Percentiles rank a stretch among this genome's conserved stretches.
phyloP scores from a whole-genome alignment of 2,888 invertebrate genomes.

The Phasia obesa region DNA sequence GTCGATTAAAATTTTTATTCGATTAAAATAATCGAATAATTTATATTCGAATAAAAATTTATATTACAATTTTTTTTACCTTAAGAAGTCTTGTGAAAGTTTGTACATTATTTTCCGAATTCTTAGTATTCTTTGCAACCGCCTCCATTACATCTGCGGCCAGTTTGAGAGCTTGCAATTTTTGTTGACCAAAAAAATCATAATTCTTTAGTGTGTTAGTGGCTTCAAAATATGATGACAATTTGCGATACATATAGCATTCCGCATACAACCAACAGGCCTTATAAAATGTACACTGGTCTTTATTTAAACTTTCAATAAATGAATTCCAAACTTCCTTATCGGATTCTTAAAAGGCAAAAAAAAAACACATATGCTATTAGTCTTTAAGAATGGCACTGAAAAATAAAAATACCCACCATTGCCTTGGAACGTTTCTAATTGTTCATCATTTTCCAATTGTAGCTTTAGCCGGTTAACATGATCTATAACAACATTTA shows the following conservation, averaged over 20 bases:
- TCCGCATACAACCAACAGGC: conserved; percentile 94
- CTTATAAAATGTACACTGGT: conserved; percentile 86
- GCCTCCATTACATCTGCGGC: conserved; percentile 77
- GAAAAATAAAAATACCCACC: conserved; percentile 67
- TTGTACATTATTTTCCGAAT: conserved; percentile 56
- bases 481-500: conserved; percentile 88
- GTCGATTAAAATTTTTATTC: not conserved
- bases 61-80: no score
- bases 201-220: conserved; percentile 84
- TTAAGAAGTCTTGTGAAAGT: conserved; percentile 76
- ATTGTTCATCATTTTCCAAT: conserved; percentile 92
- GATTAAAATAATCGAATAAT: no score
- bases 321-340: conserved; percentile 82
- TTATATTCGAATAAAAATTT: no score
- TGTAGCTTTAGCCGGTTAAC: conserved; percentile 94
- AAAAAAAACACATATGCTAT: not conserved
- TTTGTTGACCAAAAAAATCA: conserved; percentile 91
- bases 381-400: no score
- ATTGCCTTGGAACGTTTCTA: conserved; percentile 84
- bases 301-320: conserved; percentile 82
- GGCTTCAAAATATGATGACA: conserved; percentile 87
- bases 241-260: conserved; percentile 93
- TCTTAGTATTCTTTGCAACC: conserved; percentile 73
- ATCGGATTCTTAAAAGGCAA: conserved; percentile 74
- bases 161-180: conserved; percentile 85